Evolutionary conservation across 2,113 vertebrate species (phyloP).

Genomic region (Oreochromis aureus): DNA sequence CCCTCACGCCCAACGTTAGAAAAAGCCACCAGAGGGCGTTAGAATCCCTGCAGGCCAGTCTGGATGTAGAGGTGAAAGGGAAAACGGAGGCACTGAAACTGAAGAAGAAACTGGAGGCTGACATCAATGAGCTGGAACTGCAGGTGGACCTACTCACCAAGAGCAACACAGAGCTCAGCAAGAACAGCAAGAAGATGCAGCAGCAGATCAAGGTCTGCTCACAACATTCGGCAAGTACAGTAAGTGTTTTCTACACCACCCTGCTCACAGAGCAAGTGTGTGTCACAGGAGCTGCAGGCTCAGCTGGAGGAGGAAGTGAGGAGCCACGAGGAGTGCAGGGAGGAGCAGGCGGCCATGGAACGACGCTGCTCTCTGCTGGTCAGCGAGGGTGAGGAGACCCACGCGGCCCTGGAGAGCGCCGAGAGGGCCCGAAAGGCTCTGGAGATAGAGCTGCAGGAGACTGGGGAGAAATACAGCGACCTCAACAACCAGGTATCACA

Average conservation of each 20-base stretch:
- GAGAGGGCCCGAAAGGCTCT: constrained; percentile 67
- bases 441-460: constrained; percentile 70
- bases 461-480: constrained; percentile 65
- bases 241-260: neutral
- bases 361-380: constrained; percentile 66
- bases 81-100: constrained; percentile 63
- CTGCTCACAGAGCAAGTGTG: neutral
- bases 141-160: constrained; percentile 72
- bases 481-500: constrained; percentile 71
- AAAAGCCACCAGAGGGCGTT: constrained; percentile 74
- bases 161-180: constrained; percentile 68
- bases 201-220: constrained; percentile 73
- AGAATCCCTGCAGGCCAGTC: constrained; percentile 73
- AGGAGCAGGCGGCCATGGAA: constrained; percentile 68
- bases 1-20: constrained; percentile 18
- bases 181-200: constrained; percentile 74
- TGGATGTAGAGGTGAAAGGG: constrained; percentile 73
- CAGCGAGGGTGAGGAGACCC: constrained; percentile 60
- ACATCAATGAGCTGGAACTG: constrained; percentile 70
- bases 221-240: neutral
- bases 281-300: constrained; percentile 69
- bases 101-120: constrained; percentile 74
- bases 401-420: constrained; percentile 47
- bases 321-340: constrained; percentile 62
- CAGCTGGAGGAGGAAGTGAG: constrained; percentile 74